Conservation (phyloP, 2,113 vertebrate genomes). For the Scophthalmus maximus region DNA sequence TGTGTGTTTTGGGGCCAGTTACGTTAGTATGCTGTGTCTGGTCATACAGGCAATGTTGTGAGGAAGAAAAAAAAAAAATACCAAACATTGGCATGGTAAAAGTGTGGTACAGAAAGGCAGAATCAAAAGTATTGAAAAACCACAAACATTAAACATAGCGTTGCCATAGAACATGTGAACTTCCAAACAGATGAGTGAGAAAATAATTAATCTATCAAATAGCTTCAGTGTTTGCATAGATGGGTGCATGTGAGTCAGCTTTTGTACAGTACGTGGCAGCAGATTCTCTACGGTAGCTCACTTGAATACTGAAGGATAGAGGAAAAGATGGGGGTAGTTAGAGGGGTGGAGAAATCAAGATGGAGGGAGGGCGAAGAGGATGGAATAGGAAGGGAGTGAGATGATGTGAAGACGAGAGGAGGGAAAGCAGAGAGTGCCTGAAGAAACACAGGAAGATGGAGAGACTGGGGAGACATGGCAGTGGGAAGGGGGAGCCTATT, state of each 20-base stretch:
- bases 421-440: slow-evolving; percentile 46
- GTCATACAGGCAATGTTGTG: no score
- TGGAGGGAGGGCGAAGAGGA: slow-evolving; percentile 65
- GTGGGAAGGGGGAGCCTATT: slow-evolving; percentile 56
- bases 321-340: slow-evolving; percentile 47
- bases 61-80: no score
- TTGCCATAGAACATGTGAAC: not conserved
- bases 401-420: slow-evolving; percentile 51
- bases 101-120: no score
- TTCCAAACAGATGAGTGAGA: not conserved
- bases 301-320: slow-evolving; percentile 36
- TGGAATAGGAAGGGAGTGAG: slow-evolving; percentile 49
- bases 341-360: slow-evolving; percentile 66
- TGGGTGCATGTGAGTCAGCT: not conserved
- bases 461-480: slow-evolving; percentile 50
- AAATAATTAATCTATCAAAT: not conserved
- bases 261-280: slow-evolving; percentile 2
- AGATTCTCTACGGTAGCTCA: slow-evolving; percentile 26
- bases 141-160: not conserved
- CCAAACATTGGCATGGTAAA: no score
- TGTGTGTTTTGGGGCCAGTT: no score
- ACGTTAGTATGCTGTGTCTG: no score
- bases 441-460: slow-evolving; percentile 75
- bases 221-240: not conserved
- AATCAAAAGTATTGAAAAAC: no score